Percentiles rank a stretch among this genome's conserved stretches.
Evolutionary conservation across 2,888 invertebrate genomes (phyloP).

Genomic region (Rambutsinella grinnellia): DNA sequence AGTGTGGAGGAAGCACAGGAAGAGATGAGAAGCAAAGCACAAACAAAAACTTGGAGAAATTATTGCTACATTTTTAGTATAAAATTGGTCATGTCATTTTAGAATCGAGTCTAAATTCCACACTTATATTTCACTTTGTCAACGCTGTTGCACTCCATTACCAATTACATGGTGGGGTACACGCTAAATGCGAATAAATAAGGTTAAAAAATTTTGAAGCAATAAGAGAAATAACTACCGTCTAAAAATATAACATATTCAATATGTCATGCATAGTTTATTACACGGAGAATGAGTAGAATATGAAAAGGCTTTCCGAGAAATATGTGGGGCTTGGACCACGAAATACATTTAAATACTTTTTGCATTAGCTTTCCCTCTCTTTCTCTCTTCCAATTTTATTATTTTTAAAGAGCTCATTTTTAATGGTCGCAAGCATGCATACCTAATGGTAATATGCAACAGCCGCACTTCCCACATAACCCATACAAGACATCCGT

Average conservation of each 20-base stretch:
- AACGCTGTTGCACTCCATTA: conserved; percentile 39
- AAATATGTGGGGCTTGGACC: conserved; percentile 2
- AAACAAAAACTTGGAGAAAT: too few relatives aligned
- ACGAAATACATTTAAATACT: conserved; percentile 17
- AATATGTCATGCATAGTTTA: too few relatives aligned
- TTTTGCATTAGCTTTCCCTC: too few relatives aligned
- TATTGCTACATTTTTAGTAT: not conserved
- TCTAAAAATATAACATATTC: too few relatives aligned
- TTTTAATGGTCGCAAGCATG: conserved; percentile 46
- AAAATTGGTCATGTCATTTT: not conserved
- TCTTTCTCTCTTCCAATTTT: too few relatives aligned
- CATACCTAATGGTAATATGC: conserved; percentile 9
- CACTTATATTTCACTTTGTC: conserved; percentile 33
- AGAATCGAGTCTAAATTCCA: not conserved
- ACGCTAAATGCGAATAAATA: conserved; percentile 3
- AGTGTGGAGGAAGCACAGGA: conserved; percentile 49
- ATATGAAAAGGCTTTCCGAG: too few relatives aligned
- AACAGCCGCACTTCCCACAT: not conserved
- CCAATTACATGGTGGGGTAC: not conserved
- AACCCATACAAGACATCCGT: not conserved
- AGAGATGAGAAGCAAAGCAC: conserved; percentile 48
- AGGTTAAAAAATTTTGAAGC: conserved; percentile 13
- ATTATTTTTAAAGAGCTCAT: too few relatives aligned
- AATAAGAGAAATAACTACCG: too few relatives aligned
- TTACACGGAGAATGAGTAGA: too few relatives aligned